Percentiles rank a stretch among this genome's conserved stretches.
Conservation (phyloP, 2,797 vertebrate genomes). For the Syngnathus rostellatus region DNA sequence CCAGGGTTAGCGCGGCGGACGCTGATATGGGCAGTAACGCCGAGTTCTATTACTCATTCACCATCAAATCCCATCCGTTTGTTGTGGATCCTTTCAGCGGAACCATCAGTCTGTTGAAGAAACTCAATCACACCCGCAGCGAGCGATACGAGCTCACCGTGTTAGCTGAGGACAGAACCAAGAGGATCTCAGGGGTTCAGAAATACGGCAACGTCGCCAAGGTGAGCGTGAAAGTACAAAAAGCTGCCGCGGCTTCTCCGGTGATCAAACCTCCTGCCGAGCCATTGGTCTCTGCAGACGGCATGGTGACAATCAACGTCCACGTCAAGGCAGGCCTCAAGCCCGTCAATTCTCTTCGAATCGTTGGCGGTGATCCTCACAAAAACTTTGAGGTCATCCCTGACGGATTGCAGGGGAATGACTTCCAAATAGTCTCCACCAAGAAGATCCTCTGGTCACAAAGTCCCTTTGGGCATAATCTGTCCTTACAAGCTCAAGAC, state of each 20-base stretch:
- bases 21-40: constrained; percentile 88
- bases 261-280: constrained; percentile 57
- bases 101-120: constrained; percentile 73
- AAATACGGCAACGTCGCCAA: constrained; percentile 83
- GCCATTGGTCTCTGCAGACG: constrained; percentile 36
- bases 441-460: constrained; percentile 81
- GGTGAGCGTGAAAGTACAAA: constrained; percentile 76
- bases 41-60: constrained; percentile 87
- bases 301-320: constrained; percentile 69
- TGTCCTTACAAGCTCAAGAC: constrained; percentile 86
- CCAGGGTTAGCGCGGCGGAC: constrained; percentile 84
- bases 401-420: constrained; percentile 67
- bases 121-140: constrained; percentile 74
- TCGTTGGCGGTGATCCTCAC: constrained; percentile 80
- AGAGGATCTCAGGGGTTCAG: constrained; percentile 81
- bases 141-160: constrained; percentile 80
- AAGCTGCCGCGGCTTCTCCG: constrained; percentile 60
- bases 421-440: constrained; percentile 82
- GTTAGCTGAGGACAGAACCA: constrained; percentile 87
- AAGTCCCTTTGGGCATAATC: constrained; percentile 79
- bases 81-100: constrained; percentile 84
- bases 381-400: constrained; percentile 80
- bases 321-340: constrained; percentile 69
- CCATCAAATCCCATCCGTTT: constrained; percentile 75
- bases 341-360: constrained; percentile 69